These are phyloP conservation scores for Turritopsis dohrnii DNA, from an alignment of 30 jellyfish, hydroid and myxozoan genomes.

Conservation along the genomic window DNA sequence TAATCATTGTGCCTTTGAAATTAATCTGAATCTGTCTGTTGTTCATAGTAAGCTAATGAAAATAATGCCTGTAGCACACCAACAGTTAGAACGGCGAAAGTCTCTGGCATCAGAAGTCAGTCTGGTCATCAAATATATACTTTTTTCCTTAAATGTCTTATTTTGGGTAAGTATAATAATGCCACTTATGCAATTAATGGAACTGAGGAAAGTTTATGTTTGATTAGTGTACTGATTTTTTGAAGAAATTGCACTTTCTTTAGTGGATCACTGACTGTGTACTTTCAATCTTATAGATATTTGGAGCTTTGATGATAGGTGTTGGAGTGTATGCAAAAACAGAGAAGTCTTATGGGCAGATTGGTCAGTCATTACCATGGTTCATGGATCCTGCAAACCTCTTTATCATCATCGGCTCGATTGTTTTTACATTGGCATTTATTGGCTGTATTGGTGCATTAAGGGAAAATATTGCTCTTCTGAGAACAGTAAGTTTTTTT, in stretches of 20 bases:
- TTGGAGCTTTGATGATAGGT: constrained; percentile 66
- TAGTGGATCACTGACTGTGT: not conserved
- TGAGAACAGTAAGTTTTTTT: constrained; percentile 59
- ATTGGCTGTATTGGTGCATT: constrained; percentile 91
- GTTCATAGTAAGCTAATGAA: not conserved
- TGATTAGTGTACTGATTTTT: too few species aligned
- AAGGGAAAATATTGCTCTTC: constrained; percentile 66
- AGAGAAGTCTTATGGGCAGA: constrained; percentile 46
- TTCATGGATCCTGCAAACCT: constrained; percentile 81
- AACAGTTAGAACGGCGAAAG: constrained; percentile 1
- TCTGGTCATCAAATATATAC: constrained; percentile 48
- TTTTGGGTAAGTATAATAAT: constrained; percentile 72
- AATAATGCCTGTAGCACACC: constrained; percentile 8
- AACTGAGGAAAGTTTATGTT: too few species aligned
- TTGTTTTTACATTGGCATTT: constrained; percentile 64
- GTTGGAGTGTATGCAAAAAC: constrained; percentile 86
- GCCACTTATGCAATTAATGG: too few species aligned
- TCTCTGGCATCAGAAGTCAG: constrained; percentile 64
- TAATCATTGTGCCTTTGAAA: too few species aligned
- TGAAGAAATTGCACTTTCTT: not conserved
- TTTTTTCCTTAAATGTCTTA: constrained; percentile 56
- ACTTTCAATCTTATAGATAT: constrained; percentile 20
- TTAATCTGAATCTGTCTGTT: not conserved
- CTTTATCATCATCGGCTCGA: constrained; percentile 59
- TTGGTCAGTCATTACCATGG: constrained; percentile 82